A percentile compares a stretch with the other conserved stretches of the same genome.
phyloP scores from a whole-genome alignment of 1,140 invertebrate genomes.

The Drosophila repleta region DNA sequence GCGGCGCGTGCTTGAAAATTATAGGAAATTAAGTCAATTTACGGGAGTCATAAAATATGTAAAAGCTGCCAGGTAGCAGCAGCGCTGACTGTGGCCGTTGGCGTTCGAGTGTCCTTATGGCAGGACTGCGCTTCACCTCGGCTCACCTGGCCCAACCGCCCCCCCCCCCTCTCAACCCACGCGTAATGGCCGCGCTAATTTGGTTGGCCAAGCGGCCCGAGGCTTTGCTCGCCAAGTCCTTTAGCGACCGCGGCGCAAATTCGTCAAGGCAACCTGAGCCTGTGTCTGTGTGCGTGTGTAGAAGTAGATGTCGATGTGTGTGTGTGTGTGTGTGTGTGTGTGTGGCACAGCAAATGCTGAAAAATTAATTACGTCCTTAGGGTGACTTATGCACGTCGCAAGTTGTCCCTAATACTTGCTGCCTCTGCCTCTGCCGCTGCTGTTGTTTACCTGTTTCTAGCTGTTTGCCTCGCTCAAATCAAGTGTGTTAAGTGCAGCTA shows the following conservation, averaged over 20 bases:
- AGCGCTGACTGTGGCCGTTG: slow-evolving; percentile 24
- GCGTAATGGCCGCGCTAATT: slow-evolving; percentile 66
- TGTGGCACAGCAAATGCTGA: slow-evolving; percentile 72
- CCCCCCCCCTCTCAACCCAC: neutral
- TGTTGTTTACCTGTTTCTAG: slow-evolving; percentile 36
- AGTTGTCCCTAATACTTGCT: slow-evolving; percentile 12
- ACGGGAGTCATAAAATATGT: slow-evolving; percentile 76
- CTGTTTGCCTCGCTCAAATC: slow-evolving; percentile 57
- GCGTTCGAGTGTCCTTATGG: slow-evolving; percentile 57
- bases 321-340: slow-evolving; percentile 11
- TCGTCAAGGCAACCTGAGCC: slow-evolving; percentile 71
- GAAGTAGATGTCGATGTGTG: no score
- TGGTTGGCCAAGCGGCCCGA: slow-evolving; percentile 58
- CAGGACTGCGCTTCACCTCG: neutral
- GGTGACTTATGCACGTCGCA: slow-evolving; percentile 71
- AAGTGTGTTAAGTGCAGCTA: slow-evolving; percentile 74
- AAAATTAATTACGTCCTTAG: slow-evolving; percentile 84
- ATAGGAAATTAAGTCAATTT: slow-evolving; percentile 79
- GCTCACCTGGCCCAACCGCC: neutral
- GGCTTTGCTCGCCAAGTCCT: slow-evolving; percentile 41
- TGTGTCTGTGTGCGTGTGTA: neutral
- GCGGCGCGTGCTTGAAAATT: slow-evolving; percentile 57
- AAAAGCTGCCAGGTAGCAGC: slow-evolving; percentile 46
- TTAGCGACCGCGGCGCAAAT: slow-evolving; percentile 67
- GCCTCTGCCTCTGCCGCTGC: neutral